Percentiles rank a stretch among this genome's conserved stretches.
Evolutionary conservation across 2,113 vertebrate genomes (phyloP).

Genomic region (Tonatia bakeri): DNA sequence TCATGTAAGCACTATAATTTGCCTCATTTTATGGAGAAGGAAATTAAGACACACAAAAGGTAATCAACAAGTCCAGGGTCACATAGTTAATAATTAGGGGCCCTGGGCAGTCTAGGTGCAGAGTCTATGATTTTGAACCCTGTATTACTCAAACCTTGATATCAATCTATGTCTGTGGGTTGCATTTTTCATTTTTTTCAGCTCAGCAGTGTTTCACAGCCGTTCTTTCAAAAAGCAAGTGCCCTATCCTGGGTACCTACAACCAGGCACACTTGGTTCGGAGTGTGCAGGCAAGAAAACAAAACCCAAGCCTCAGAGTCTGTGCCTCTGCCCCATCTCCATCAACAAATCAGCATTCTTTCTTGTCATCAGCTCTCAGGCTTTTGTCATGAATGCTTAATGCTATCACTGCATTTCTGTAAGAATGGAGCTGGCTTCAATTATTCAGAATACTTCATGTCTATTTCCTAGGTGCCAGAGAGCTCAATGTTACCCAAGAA

Average conservation of each 20-base stretch:
- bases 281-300: background rate
- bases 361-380: background rate
- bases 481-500: background rate
- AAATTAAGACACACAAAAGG: background rate
- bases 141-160: background rate
- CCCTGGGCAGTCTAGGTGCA: background rate
- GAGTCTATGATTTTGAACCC: background rate
- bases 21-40: background rate
- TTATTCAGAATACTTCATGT: background rate
- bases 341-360: background rate
- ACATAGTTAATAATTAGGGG: background rate
- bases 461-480: background rate
- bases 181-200: background rate
- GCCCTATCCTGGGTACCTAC: accelerated
- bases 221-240: background rate
- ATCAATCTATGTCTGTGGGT: background rate
- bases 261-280: background rate
- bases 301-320: background rate
- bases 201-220: background rate
- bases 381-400: background rate
- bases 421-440: background rate
- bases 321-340: background rate
- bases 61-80: background rate
- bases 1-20: background rate
- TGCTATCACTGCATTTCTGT: background rate